These are phyloP conservation scores for Pachyseris speciosa DNA, from an alignment of 64 coral and sea anemone genomes.

Conservation along the genomic window DNA sequence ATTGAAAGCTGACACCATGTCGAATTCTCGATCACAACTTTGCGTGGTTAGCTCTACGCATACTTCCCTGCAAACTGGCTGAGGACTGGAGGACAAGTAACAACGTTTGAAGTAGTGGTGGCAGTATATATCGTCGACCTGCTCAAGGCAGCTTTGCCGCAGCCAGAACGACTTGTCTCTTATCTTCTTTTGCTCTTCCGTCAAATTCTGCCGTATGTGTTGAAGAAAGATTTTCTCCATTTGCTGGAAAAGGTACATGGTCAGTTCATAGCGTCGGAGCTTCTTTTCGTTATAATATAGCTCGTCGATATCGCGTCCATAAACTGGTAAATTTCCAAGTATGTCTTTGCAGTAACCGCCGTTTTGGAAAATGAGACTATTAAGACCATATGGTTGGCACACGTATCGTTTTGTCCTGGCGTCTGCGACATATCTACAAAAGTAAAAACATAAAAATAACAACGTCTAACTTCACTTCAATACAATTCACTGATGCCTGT, in stretches of 20 bases:
- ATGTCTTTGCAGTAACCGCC: slow-evolving; percentile 14
- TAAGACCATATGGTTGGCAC: neutral
- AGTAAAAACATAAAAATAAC: too few relatives aligned
- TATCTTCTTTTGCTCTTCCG: neutral
- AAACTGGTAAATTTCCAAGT: neutral
- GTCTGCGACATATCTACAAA: too few relatives aligned
- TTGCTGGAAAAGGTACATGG: neutral
- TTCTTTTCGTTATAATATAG: neutral
- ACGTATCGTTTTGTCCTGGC: too few relatives aligned
- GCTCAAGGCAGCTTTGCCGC: neutral
- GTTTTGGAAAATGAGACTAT: neutral
- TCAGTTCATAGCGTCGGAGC: neutral
- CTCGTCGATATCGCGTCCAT: neutral
- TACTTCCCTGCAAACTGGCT: neutral
- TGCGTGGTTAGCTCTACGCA: neutral
- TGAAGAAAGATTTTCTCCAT: neutral
- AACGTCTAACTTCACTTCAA: too few relatives aligned
- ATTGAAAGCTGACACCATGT: neutral
- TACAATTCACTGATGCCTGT: too few relatives aligned
- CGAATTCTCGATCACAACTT: neutral
- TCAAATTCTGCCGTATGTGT: neutral
- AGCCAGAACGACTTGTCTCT: neutral
- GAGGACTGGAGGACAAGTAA: neutral
- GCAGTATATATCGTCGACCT: slow-evolving; percentile 18
- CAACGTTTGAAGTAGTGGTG: slow-evolving; percentile 15